Conservation (phyloP, 1,140 invertebrate genomes). For the Holotrichia oblita region DNA sequence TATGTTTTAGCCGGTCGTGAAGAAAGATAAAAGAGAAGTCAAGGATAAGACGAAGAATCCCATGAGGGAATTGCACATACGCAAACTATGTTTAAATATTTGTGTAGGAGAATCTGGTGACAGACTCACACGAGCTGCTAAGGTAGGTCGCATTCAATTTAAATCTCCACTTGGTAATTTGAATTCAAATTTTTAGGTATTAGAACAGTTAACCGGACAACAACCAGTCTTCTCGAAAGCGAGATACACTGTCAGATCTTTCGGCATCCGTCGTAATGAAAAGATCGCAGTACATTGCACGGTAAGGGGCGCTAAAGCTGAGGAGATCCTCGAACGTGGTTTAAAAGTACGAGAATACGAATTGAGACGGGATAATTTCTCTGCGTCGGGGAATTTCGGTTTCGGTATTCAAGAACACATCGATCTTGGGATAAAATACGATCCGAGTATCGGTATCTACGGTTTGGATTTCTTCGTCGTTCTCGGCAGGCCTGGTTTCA, state of each 20-base stretch:
- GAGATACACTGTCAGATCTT: slow-evolving; percentile 97
- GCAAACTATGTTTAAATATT: slow-evolving; percentile 98
- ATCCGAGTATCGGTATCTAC: slow-evolving; percentile 99
- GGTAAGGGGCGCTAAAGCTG: slow-evolving; percentile 97
- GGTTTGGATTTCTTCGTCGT: slow-evolving; percentile 99
- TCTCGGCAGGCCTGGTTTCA: slow-evolving; percentile 96
- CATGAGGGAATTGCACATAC: slow-evolving; percentile 97
- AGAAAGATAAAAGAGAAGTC: slow-evolving; percentile 72
- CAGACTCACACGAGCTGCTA: slow-evolving; percentile 97
- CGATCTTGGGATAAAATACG: slow-evolving; percentile 99
- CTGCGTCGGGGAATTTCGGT: slow-evolving; percentile 97
- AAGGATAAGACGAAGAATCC: slow-evolving; percentile 90
- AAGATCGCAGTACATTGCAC: slow-evolving; percentile 99
- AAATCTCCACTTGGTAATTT: slow-evolving; percentile 58
- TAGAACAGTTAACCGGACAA: slow-evolving; percentile 99
- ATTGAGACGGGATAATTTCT: slow-evolving; percentile 97
- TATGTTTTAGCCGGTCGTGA: slow-evolving; percentile 56
- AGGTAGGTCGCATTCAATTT: slow-evolving; percentile 77
- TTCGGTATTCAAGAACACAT: slow-evolving; percentile 99
- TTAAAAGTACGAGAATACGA: slow-evolving; percentile 99
- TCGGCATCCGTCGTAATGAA: slow-evolving; percentile 99
- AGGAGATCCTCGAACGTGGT: slow-evolving; percentile 98
- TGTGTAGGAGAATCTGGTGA: slow-evolving; percentile 99
- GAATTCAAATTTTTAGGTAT: slow-evolving; percentile 73
- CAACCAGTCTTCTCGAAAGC: slow-evolving; percentile 99